A percentile compares a stretch with the other conserved stretches of the same genome.
phyloP scores from a whole-genome alignment of 2,888 invertebrate species.

The Drosophila nr. medialis region DNA sequence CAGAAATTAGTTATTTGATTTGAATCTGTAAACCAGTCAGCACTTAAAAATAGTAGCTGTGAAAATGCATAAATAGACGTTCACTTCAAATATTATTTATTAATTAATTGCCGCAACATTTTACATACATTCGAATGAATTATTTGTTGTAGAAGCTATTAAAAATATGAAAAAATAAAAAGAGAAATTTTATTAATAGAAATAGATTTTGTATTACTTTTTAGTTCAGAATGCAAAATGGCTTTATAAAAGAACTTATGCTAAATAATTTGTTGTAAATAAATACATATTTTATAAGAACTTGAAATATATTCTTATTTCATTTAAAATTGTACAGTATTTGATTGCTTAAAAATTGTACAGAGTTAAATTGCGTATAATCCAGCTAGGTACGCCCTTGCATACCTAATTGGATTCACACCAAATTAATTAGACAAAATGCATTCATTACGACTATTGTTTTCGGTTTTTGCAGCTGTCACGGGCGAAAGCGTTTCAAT shows the following conservation, averaged over 20 bases:
- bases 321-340: not conserved
- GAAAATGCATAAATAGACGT: not conserved
- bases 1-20: not conserved
- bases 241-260: too few species aligned
- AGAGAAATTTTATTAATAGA: not conserved
- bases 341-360: not conserved
- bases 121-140: not conserved
- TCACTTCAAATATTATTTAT: not conserved
- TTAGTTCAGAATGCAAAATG: too few species aligned
- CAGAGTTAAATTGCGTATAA: not conserved
- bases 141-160: not conserved
- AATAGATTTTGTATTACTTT: not conserved
- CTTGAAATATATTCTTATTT: not conserved
- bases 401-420: constrained; percentile 8
- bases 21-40: not conserved
- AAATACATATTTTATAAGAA: not conserved
- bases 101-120: not conserved
- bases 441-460: constrained; percentile 40
- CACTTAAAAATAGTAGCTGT: not conserved
- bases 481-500: not conserved
- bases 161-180: not conserved
- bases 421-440: constrained; percentile 43
- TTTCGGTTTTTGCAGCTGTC: not conserved
- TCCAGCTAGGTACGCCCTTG: not conserved
- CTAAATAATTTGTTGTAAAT: not conserved